A percentile compares a stretch with the other conserved stretches of the same genome.
Evolutionary conservation across 2,113 vertebrate species (phyloP).

Genomic region (Dasyornis broadbenti): DNA sequence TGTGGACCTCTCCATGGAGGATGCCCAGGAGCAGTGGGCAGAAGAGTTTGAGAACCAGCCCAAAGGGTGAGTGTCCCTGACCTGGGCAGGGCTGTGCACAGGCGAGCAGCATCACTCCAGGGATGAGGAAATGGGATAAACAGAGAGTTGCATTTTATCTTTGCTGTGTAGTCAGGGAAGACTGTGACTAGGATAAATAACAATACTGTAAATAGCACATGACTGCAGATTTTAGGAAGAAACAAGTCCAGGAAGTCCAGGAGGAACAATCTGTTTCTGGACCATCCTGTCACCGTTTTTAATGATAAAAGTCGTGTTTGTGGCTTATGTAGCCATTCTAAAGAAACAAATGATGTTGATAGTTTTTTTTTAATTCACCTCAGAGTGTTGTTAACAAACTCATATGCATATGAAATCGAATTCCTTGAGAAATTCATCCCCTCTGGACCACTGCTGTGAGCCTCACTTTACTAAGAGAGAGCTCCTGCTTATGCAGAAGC

Average conservation of each 20-base stretch:
- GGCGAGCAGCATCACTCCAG: neutral
- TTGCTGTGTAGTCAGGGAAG: neutral
- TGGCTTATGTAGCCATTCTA: neutral
- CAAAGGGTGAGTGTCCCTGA: constrained; percentile 79
- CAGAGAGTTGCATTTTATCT: neutral
- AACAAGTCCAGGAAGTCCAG: neutral
- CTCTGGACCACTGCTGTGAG: neutral
- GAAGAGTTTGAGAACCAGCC: constrained; percentile 94
- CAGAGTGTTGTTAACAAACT: neutral
- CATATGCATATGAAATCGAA: neutral
- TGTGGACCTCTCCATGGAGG: constrained; percentile 89
- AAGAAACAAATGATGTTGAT: neutral
- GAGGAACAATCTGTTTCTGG: neutral
- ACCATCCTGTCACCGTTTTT: neutral
- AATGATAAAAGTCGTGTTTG: neutral
- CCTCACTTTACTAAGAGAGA: neutral
- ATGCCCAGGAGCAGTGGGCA: constrained; percentile 91
- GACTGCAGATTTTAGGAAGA: neutral
- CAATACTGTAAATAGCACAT: neutral
- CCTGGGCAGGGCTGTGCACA: neutral
- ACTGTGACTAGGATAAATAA: neutral
- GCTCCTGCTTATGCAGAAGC: neutral
- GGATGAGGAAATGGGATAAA: neutral
- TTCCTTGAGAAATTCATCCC: neutral
- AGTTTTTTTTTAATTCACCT: neutral